These are phyloP conservation scores for Spodoptera frugiperda DNA, from an alignment of 1,140 invertebrate species.

Conservation along the genomic window DNA sequence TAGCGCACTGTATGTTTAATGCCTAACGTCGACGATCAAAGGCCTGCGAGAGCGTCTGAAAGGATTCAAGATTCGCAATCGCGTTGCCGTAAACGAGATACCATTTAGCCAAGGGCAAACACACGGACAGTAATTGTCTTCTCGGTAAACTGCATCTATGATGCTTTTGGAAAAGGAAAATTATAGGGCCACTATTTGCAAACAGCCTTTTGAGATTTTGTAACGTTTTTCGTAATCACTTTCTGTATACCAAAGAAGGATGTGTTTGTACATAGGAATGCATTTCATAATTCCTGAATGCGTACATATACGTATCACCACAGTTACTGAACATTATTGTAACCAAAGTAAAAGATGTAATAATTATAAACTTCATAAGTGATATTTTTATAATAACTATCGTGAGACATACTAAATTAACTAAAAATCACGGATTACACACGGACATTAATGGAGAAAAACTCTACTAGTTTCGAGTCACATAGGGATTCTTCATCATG, in stretches of 20 bases:
- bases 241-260: neutral
- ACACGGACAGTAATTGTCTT: constrained; percentile 63
- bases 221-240: constrained; percentile 14
- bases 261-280: too few species aligned
- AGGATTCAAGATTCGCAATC: constrained; percentile 78
- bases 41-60: constrained; percentile 65
- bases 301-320: too few species aligned
- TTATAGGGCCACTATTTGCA: constrained; percentile 59
- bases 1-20: constrained; percentile 81
- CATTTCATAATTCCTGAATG: too few species aligned
- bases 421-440: too few species aligned
- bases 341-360: too few species aligned
- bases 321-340: too few species aligned
- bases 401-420: too few species aligned
- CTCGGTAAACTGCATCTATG: constrained; percentile 57
- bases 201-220: constrained; percentile 11
- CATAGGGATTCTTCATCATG: too few species aligned
- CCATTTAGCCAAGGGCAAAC: constrained; percentile 77
- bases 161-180: constrained; percentile 67
- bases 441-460: too few species aligned
- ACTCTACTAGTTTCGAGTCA: too few species aligned
- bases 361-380: too few species aligned
- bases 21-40: constrained; percentile 72
- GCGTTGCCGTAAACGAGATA: constrained; percentile 78
- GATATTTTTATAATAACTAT: too few species aligned